Base-by-base conservation (phyloP, 2,888 invertebrate species). In the Cremastinae sp. region DNA sequence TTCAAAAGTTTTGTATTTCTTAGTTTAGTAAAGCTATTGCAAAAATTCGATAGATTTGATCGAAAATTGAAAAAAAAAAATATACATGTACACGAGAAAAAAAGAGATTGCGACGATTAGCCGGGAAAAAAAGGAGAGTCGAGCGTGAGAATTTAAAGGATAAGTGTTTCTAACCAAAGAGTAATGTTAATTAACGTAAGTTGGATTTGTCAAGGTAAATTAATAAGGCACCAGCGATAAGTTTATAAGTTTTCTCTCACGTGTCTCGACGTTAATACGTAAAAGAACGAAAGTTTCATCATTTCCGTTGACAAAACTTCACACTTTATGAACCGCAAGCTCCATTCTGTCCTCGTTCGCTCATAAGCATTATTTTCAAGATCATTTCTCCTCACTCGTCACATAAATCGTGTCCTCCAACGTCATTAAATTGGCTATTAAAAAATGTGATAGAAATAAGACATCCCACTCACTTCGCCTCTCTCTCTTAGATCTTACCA, bases 161-260 rank as follows among this genome's bases (percentile, higher is more conserved):
- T 82, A 84, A 84, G 86, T 83, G 84, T 88, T 87, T 86, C 83
- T 86, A 87, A 87, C 87, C 88, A 88, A 88, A 88, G 87, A 88
- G 81, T 88, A 88, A 85, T 84, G 82, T 86, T 87, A 84, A 80
- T 81, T 83, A 81, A 81, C 72, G 78, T 83, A 83, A 80, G 78
- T 72, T 79, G 79, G 78, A 65, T 69, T 65, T 71, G 45, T 75
- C 62, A 66, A 41, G 71, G 56, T 69, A 69, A 76, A 69, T 73
- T 64, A 72, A 68, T 75, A 45, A 71, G 53, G 51, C 45, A 49
- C 16, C 22, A 53, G 53, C 66, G 70, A 69, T 71, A 68, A 71
- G 64, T 73, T 68, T 76, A 69, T 71, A 68, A 71, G 64, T 73
- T 68, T 76, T 58, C 55, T 78, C 65, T 43, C 65, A 51, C 68